A percentile compares a stretch with the other conserved stretches of the same genome.
Evolutionary conservation across 1,140 invertebrate genomes (phyloP).

Genomic region (Drosophila auraria): DNA sequence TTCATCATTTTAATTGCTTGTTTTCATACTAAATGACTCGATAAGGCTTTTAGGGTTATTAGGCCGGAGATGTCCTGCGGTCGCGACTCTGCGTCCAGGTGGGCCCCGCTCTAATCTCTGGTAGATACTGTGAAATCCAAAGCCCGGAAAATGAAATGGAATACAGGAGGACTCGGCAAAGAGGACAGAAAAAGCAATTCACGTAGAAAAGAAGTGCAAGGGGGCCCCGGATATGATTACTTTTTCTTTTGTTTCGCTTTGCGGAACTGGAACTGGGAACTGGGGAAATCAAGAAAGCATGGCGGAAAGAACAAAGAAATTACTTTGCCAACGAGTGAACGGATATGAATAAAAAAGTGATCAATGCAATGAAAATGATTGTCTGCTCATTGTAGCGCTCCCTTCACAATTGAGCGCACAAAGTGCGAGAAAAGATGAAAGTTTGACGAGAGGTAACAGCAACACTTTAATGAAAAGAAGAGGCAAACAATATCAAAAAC

Average conservation of each 20-base stretch:
- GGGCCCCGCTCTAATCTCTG: neutral
- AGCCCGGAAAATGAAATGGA: constrained; percentile 45
- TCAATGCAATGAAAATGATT: constrained; percentile 83
- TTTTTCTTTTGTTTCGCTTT: constrained; percentile 71
- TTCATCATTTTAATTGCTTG: constrained; percentile 84
- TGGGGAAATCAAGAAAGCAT: constrained; percentile 69
- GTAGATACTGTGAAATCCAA: constrained; percentile 1
- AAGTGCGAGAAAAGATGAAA: constrained; percentile 44
- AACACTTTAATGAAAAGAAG: constrained; percentile 67
- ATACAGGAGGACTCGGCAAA: neutral
- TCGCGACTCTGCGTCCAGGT: constrained; percentile 8
- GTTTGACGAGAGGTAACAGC: constrained; percentile 29
- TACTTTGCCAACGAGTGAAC: constrained; percentile 82
- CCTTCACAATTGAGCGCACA: constrained; percentile 74
- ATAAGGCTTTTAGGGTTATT: constrained; percentile 83
- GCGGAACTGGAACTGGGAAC: constrained; percentile 19
- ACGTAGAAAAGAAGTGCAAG: constrained; percentile 54
- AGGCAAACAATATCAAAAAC: constrained; percentile 35
- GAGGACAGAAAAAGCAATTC: constrained; percentile 49
- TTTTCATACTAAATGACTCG: constrained; percentile 80
- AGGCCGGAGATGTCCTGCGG: constrained; percentile 31
- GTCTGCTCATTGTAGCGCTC: constrained; percentile 71
- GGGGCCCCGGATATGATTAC: constrained; percentile 67
- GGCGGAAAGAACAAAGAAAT: constrained; percentile 76
- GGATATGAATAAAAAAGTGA: constrained; percentile 82